Evolutionary conservation across 2,113 vertebrate genomes (phyloP), one percentile per base, ranked within the genome.

Genomic region (Melanostigma gelatinosum): DNA sequence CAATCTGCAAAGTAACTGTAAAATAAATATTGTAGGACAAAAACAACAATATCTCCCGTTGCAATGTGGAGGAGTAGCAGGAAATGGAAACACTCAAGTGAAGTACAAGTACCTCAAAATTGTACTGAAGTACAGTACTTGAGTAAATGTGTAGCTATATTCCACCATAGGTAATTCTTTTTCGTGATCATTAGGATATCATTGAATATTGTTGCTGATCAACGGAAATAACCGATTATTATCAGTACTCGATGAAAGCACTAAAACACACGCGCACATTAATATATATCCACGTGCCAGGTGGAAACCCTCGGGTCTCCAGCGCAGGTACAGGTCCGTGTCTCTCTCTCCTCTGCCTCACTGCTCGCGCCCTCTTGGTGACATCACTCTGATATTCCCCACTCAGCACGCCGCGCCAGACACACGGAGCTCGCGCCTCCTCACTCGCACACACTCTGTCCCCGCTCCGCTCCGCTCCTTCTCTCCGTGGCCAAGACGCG

Each of bases 321-420:
- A 9, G 67, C 36, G 44, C 72, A 83, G 68, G 83, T 66, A 38
- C 63, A 8, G 72, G 11, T 27, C 3, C 29, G 52, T 18, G 4
- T 29, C n/a, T 18, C 0, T 27, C 18, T 34, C 8, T n/a, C 10
- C 52, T 57, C 50, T 8, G 34, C 0, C 15, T 80, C 75, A 54
- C 57, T 69, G 57, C 83, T 84, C 1, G 46, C 83, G 82, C 75
- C 90, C 92, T 89, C 86, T 91, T 89, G 92, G 92, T 92, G 93
- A 93, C 94, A 90, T 94, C 93, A 93, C 88, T 66, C 36, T 44
- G 72, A 82, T 78, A 69, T 75, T 57, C 79, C 75, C 83, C 83
- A 2, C 77, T 72, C 87, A 38, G 75, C 82, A 74, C 79, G 58
- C 58, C 52, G 75, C 73, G 54, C 7, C 83, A 34, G 29, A 24